phyloP scores from a whole-genome alignment of 2,797 vertebrate species.

The Pseudopleuronectes americanus region DNA sequence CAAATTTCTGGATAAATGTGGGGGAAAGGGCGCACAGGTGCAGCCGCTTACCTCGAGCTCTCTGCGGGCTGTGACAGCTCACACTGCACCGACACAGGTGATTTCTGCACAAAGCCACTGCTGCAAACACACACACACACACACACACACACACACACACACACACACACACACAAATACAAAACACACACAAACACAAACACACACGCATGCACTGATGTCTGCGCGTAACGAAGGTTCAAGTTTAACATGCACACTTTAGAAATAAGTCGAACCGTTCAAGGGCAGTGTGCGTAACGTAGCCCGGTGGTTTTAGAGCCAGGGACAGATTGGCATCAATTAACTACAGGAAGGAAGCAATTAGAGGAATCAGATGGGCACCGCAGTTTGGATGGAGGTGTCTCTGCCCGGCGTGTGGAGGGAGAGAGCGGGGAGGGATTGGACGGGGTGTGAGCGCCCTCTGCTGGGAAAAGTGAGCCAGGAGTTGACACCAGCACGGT shows the following conservation, averaged over 20 bases:
- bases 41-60: slow-evolving; percentile 29
- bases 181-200: no score
- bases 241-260: not conserved
- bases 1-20: not conserved
- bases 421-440: slow-evolving; percentile 4
- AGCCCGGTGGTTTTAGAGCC: slow-evolving; percentile 1
- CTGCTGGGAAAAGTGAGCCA: slow-evolving; percentile 47
- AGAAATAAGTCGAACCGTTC: not conserved
- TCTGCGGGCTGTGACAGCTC: slow-evolving; percentile 32
- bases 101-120: slow-evolving; percentile 4
- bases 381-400: slow-evolving; percentile 31
- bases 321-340: slow-evolving; percentile 64
- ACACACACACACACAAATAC: no score
- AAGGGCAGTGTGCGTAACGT: no score
- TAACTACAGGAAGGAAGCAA: slow-evolving; percentile 71
- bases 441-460: slow-evolving; percentile 59
- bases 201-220: no score
- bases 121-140: no score
- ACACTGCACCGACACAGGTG: slow-evolving; percentile 47
- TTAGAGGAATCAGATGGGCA: slow-evolving; percentile 62
- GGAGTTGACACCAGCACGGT: slow-evolving; percentile 17
- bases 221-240: not conserved
- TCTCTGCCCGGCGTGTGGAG: not conserved
- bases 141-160: no score
- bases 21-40: slow-evolving; percentile 38